These are phyloP conservation scores for Mallotus villosus DNA, from an alignment of 2,797 vertebrate species.

Conservation along the genomic window DNA sequence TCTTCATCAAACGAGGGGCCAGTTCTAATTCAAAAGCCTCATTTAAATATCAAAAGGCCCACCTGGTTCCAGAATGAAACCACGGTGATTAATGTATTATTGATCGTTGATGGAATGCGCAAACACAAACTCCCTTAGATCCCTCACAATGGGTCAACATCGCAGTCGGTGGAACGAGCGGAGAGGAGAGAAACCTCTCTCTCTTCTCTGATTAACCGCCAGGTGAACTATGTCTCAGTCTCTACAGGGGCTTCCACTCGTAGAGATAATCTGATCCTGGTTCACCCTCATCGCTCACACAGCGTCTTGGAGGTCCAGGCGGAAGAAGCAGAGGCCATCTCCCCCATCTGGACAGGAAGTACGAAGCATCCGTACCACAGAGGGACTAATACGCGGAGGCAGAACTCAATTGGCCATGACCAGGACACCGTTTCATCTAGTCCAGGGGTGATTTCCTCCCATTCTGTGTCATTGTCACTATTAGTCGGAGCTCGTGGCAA, in stretches of 20 bases:
- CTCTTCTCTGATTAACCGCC: slow-evolving; percentile 19
- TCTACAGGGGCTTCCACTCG: not conserved
- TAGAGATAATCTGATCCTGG: slow-evolving; percentile 22
- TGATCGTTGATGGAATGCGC: slow-evolving; percentile 43
- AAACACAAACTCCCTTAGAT: slow-evolving; percentile 23
- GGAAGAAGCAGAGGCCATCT: slow-evolving; percentile 17
- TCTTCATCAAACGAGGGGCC: not conserved
- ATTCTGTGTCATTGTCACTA: slow-evolving; percentile 18
- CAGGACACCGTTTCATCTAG: slow-evolving; percentile 31
- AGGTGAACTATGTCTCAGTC: slow-evolving; percentile 50
- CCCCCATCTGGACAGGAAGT: not conserved
- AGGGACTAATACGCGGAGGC: slow-evolving; percentile 26
- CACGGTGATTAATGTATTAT: slow-evolving; percentile 19
- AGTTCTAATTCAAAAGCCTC: slow-evolving; percentile 22
- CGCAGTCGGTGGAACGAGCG: not conserved
- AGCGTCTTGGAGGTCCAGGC: slow-evolving; percentile 18
- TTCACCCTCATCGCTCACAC: slow-evolving; percentile 2
- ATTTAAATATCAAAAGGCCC: slow-evolving; percentile 46
- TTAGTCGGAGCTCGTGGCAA: slow-evolving; percentile 2
- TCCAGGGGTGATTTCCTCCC: slow-evolving; percentile 39
- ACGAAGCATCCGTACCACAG: slow-evolving; percentile 11
- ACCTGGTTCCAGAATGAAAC: slow-evolving; percentile 21
- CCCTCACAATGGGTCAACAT: not conserved
- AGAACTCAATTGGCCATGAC: slow-evolving; percentile 44
- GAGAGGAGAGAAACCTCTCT: not conserved